Percentiles rank a stretch among this genome's conserved stretches.
phyloP scores from a whole-genome alignment of 2,113 vertebrate species.

The Osmerus eperlanus region DNA sequence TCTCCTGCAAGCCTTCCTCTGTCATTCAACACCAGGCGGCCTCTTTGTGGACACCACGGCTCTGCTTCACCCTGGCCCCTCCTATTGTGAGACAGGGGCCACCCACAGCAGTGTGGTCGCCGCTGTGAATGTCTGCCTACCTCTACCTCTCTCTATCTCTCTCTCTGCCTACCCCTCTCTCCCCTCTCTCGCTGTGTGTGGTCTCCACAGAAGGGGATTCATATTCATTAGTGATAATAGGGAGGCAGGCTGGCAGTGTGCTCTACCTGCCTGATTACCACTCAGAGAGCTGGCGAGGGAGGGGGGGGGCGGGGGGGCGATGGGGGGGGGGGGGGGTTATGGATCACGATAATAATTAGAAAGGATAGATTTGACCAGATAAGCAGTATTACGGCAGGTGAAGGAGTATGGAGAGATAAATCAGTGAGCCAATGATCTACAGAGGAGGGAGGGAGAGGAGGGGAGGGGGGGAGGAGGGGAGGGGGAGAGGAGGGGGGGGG shows the following conservation, averaged over 20 bases:
- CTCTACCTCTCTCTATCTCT: slow-evolving; percentile 2
- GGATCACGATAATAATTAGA: slow-evolving; percentile 63
- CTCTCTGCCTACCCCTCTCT: neutral
- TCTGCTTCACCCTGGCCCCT: neutral
- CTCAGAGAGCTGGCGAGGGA: slow-evolving; percentile 54
- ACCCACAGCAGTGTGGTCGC: slow-evolving; percentile 45
- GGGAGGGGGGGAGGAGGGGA: too few relatives aligned
- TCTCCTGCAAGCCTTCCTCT: slow-evolving; percentile 13
- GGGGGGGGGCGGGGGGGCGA: slow-evolving; percentile 13
- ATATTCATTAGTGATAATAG: slow-evolving; percentile 73
- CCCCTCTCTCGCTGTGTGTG: slow-evolving; percentile 44
- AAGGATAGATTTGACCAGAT: slow-evolving; percentile 66
- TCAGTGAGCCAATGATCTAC: slow-evolving; percentile 43
- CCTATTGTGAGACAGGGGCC: slow-evolving; percentile 17
- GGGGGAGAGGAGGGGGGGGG: too few relatives aligned
- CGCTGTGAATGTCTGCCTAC: neutral
- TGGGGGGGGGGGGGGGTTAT: slow-evolving; percentile 42
- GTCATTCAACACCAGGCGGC: neutral
- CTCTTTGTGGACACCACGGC: slow-evolving; percentile 1
- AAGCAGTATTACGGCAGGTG: slow-evolving; percentile 59
- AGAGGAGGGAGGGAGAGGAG: too few relatives aligned
- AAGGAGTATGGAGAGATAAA: slow-evolving; percentile 57
- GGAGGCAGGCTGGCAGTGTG: slow-evolving; percentile 66
- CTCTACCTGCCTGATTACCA: slow-evolving; percentile 74
- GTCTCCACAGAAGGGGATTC: slow-evolving; percentile 65